Base-by-base conservation (phyloP, 2,888 invertebrate genomes). In the Orthonychiurus folsomi region DNA sequence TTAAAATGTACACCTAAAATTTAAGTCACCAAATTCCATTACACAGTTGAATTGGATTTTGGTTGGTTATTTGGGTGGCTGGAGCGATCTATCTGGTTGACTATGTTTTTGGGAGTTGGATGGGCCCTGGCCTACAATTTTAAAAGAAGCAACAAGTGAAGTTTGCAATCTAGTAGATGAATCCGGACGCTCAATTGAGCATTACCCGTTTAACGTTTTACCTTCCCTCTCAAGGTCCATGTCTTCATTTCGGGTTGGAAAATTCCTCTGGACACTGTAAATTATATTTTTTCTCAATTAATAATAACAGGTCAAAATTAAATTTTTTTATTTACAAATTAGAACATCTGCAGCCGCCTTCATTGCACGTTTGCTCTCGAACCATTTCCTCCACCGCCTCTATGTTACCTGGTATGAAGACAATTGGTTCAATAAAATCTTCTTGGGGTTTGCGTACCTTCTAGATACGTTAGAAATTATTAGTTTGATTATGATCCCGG, bases 221-320 rank as follows among this genome's bases (percentile, higher is more conserved):
- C 60, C 60, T 2, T 60, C 60, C 1, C 54, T 60, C 21, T 60
- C 60, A 15, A n/a, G 60, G n/a, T 53, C 60, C 3, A 60, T 60
- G 60, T 54, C 54, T 24, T 54, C 54, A 20, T 60, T 60, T 25
- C 26, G 60, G 15, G 24, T 60, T 20, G 60, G 60, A 20, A 27
- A 18, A 21, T 20, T 23, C n/a, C 3, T 60, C 18, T 60, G 60
- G 60, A 60, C 60, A 37, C 53, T 60, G n/a, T n/a, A n/a, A n/a
- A n/a, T n/a, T n/a, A n/a, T n/a, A n/a, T n/a, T n/a, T n/a, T n/a
- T n/a, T n/a, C n/a, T n/a, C n/a, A n/a, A n/a, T n/a, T n/a, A n/a
- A n/a, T n/a, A n/a, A n/a, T n/a, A n/a, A n/a, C n/a, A n/a, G n/a
- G n/a, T n/a, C n/a, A n/a, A n/a, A n/a, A n/a, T n/a, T n/a, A n/a